Conservation (phyloP, 2,888 invertebrate genomes). For the Drosophila borborema region DNA sequence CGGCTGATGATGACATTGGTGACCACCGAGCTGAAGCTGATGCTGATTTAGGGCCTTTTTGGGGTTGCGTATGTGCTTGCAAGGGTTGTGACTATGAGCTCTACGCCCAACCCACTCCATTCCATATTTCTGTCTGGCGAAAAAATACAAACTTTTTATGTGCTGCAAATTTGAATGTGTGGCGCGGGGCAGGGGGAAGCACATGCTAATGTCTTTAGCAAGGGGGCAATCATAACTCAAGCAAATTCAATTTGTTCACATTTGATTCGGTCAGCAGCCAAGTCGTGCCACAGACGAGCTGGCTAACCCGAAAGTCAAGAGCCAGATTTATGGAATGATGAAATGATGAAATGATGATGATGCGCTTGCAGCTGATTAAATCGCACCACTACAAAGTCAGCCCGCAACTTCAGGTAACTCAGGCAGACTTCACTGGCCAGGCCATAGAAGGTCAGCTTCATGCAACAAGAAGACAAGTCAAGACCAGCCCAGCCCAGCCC, state of each 20-base stretch:
- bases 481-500: background rate
- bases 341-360: slow-evolving; percentile 4
- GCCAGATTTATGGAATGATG: slow-evolving; percentile 26
- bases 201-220: slow-evolving; percentile 49
- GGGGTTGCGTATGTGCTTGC: slow-evolving; percentile 13
- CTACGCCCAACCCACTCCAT: background rate
- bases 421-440: slow-evolving; percentile 8
- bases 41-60: slow-evolving; percentile 51
- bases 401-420: slow-evolving; percentile 45
- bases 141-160: slow-evolving; percentile 42
- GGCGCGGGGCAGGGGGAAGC: background rate
- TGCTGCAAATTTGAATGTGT: slow-evolving; percentile 53
- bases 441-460: slow-evolving; percentile 62
- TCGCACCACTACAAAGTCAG: slow-evolving; percentile 26
- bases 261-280: slow-evolving; percentile 15
- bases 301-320: slow-evolving; percentile 47
- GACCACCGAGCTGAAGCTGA: slow-evolving; percentile 65
- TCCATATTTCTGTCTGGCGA: slow-evolving; percentile 1
- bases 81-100: slow-evolving; percentile 41
- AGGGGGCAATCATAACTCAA: slow-evolving; percentile 59
- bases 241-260: slow-evolving; percentile 63
- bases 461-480: slow-evolving; percentile 30
- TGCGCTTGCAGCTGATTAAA: slow-evolving; percentile 49
- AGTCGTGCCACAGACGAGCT: slow-evolving; percentile 33
- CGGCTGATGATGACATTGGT: slow-evolving; percentile 73